A percentile compares a stretch with the other conserved stretches of the same genome.
Evolutionary conservation across 2,113 vertebrate genomes (phyloP).

Genomic region (Crotalus horridus): DNA sequence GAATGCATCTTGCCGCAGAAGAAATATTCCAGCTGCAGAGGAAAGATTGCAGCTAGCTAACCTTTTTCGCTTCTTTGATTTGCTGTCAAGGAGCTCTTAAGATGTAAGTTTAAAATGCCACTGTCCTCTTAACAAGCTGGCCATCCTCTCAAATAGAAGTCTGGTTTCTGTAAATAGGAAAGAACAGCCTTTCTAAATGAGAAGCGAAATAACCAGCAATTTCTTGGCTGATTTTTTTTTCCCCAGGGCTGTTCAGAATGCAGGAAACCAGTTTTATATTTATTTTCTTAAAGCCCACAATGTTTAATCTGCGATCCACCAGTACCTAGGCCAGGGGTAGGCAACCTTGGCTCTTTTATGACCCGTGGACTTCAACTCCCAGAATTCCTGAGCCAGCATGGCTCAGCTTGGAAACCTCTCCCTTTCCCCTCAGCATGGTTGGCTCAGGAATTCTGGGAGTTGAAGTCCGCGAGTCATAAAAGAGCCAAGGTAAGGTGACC

Average conservation of each 20-base stretch:
- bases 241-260: background rate
- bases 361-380: too few species aligned
- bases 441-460: too few species aligned
- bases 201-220: background rate
- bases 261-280: background rate
- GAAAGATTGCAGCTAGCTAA: background rate
- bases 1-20: background rate
- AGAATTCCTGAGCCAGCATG: too few species aligned
- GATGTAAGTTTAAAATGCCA: background rate
- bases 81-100: background rate
- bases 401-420: too few species aligned
- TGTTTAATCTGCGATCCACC: background rate
- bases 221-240: background rate
- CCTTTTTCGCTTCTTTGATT: background rate
- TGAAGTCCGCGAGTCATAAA: too few species aligned
- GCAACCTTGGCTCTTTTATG: too few species aligned
- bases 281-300: background rate
- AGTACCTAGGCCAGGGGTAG: too few species aligned
- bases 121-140: background rate
- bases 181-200: background rate
- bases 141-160: background rate
- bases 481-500: too few species aligned
- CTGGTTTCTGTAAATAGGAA: background rate
- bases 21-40: background rate
- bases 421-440: too few species aligned